Base-by-base conservation (phyloP, 2,113 vertebrate species). In the Podarcis cretensis region DNA sequence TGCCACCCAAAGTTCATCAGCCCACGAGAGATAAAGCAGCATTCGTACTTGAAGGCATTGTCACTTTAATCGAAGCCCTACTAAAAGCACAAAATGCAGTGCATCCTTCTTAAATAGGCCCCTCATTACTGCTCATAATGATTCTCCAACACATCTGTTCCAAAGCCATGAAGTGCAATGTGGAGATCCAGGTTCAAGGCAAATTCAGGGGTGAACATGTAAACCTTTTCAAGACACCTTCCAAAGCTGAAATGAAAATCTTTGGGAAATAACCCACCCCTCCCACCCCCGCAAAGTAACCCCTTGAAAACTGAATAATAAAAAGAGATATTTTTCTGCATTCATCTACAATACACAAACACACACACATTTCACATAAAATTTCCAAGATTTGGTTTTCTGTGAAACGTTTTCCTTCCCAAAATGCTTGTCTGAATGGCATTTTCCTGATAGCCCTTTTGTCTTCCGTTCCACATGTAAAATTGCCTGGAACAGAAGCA, bases 21-120 rank as follows among this genome's bases (percentile, higher is more conserved):
- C 78, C 73, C n/a, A 23, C 88, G 88, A 25, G 30, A 90, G 85
- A 92, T 71, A 89, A 92, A 93, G 80, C 77, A 59, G 3, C 48
- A 48, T 86, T 89, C 91, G 68, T 1, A 0, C 66, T 82, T 75
- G 71, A 37, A 86, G 27, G 71, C 0, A 0, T 75, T 66, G 65
- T 35, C n/a, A 54, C 65, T 90, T 81, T 89, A 79, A 69, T 0
- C 71, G 35, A 92, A 92, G 66, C 0, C 8, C 73, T 87, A 76
- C 75, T 82, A 54, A 84, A 76, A 89, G 23, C 35, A 92, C 68
- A 87, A 75, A 21, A 85, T 18, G 48, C 54, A 54, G 4, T 14
- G 76, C 90, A 25, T 54, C 12, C 85, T 6, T 78, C 40, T 4
- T 18, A 85, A 86, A 21, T n/a, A 5, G 35, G 75, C 74, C 82